Evolutionary conservation across 2,888 invertebrate species (phyloP), one percentile per base, ranked within the genome.

Genomic region (Ganaspis brasiliensis): DNA sequence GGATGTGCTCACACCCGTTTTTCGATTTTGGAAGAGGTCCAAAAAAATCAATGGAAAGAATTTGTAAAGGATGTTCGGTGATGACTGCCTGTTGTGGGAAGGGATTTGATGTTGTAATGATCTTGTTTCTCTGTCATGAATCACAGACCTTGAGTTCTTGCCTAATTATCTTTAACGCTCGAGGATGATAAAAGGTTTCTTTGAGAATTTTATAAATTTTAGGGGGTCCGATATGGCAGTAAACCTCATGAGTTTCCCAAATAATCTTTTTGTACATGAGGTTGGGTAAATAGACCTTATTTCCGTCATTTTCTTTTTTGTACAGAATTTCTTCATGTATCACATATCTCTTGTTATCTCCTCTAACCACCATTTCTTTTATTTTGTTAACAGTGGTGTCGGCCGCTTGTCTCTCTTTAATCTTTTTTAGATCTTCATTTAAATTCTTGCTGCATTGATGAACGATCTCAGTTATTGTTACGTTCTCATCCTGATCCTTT

Each of bases 1-100:
- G 55, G 9, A 81, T 67, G 49, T 79, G 52, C 45, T 70, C 59
- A 10, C 57, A 67, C 0, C 72, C 73, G 0, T 67, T 75, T 2
- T 40, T 49, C 10, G 55, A 56, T 2, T 4, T 63, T 24, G 82
- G 80, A n/a, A 80, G 40, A 0, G 80, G 80, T 10, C 80, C 80
- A 57, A 40, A 78, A 70, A 63, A 80, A 61, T 82, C 80, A 24
- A 81, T 78, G 0, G 79, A 79, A 1, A 80, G 40, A 5, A 77
- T 35, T 8, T 82, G 75, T 4, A 31, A 12, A 2, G 74, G 76
- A 9, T 19, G 37, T 8, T 75, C 16, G 3, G 79, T 57, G 0
- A 70, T 49, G 8, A 75, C 24, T 12, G 61, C 52, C 40, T 77
- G 77, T 19, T 72, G 24, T 4, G 31, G 31, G 6, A 2, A 6